Base-by-base conservation (phyloP, 2,797 vertebrate species). In the Esox lucius region DNA sequence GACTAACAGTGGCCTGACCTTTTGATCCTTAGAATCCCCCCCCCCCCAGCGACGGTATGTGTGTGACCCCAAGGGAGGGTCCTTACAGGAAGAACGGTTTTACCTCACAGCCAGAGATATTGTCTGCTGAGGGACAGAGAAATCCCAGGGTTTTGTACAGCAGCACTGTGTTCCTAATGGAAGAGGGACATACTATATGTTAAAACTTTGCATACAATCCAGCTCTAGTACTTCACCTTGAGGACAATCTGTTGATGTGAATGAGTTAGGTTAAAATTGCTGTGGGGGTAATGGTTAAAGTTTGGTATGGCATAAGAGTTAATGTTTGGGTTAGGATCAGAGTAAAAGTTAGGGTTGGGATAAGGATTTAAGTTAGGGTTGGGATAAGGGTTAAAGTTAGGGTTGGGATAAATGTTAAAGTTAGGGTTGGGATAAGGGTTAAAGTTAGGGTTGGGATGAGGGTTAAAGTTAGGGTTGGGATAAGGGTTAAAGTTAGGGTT, bases 91-190 rank as follows among this genome's bases (percentile, higher is more conserved):
- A 86, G 78, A 76, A 73, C 72, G 65, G 83, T 88, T 87, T 89
- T 85, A 84, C 82, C 89, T 89, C 88, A 88, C 88, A 85, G 83
- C 87, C 86, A 87, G 75, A 83, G 89, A 80, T 67, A 76, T 79
- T 84, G 78, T 84, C 81, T 81, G 78, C 79, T 76, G 86, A 74
- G 78, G 87, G 61, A 51, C 26, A 51, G 61, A 65, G 62, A 65
- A 31, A 65, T 65, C 33, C 42, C 24, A 42, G 33, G 12, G 8
- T 2, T 22, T 22, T 19, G 3, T 42, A 42, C 39, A 42, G 19
- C 22, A n/a, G 53, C 53, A 59, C 19, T 19, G 22, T 59, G 53
- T 19, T 59, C n/a, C n/a, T n/a, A 59, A 59, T 11, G 19, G n/a
- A n/a, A 59, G 53, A 59, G 53, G 7, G n/a, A 19, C n/a, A 22